Evolutionary conservation across 2,888 invertebrate genomes (phyloP).

Genomic region (Pristionchus mayeri): DNA sequence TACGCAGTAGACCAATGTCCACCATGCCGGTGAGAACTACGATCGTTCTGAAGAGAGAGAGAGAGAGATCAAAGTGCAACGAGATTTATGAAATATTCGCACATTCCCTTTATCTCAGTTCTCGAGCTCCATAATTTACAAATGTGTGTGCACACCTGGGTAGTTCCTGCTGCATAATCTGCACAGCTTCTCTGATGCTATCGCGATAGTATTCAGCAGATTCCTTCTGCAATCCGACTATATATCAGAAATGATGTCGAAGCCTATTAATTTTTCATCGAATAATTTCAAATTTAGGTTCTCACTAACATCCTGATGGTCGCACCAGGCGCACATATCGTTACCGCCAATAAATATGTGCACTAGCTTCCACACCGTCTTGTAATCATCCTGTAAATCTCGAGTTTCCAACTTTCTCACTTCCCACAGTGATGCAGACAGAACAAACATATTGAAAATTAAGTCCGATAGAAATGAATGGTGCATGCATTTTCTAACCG

Average conservation of each 20-base stretch:
- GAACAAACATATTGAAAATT: too few relatives aligned
- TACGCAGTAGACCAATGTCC: conserved; percentile 66
- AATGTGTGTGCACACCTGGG: not conserved
- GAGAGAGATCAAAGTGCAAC: too few relatives aligned
- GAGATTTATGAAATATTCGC: too few relatives aligned
- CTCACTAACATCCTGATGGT: conserved; percentile 53
- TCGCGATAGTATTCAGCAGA: conserved; percentile 20
- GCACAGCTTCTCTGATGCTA: not conserved
- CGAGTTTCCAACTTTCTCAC: too few relatives aligned
- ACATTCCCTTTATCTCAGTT: too few relatives aligned
- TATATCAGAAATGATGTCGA: not conserved
- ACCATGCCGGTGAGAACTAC: conserved; percentile 70
- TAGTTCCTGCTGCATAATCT: not conserved
- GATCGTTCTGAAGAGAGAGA: conserved; percentile 62
- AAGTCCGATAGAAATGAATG: too few relatives aligned
- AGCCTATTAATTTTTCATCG: too few relatives aligned
- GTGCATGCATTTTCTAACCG: too few relatives aligned
- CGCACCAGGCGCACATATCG: conserved; percentile 66
- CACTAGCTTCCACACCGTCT: conserved; percentile 69
- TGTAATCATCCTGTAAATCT: conserved; percentile 62
- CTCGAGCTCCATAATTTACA: too few relatives aligned
- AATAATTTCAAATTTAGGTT: too few relatives aligned
- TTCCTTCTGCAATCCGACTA: not conserved
- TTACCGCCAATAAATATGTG: conserved; percentile 72
- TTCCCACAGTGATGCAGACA: too few relatives aligned